Percentiles rank a stretch among this genome's conserved stretches.
Conservation (phyloP, 2,797 vertebrate genomes). For the Lithobates sylvaticus region DNA sequence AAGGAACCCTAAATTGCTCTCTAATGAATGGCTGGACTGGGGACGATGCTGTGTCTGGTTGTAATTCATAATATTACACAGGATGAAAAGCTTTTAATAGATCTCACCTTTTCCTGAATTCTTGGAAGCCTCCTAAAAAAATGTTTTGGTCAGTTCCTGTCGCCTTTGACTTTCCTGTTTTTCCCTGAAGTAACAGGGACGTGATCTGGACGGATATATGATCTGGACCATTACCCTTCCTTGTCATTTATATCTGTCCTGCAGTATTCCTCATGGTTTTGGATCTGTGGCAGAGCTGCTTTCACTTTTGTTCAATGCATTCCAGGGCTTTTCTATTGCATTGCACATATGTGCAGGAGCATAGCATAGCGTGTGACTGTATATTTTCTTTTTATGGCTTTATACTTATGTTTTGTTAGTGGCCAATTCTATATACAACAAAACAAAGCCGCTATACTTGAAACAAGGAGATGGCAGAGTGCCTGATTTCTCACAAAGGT, state of each 20-base stretch:
- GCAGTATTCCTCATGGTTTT: background rate
- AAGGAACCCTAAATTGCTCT: too few species aligned
- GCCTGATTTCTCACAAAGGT: conserved; percentile 45
- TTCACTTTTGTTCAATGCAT: background rate
- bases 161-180: conserved; percentile 48
- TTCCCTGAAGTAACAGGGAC: conserved; percentile 9
- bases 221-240: background rate
- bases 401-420: conserved; percentile 8
- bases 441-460: background rate
- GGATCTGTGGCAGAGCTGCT: too few species aligned
- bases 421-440: conserved; percentile 7
- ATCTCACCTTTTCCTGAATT: conserved; percentile 27
- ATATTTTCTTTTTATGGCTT: background rate
- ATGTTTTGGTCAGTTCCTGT: conserved; percentile 25
- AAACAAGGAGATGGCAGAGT: conserved; percentile 39
- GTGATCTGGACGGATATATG: conserved; percentile 23
- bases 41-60: background rate
- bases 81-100: background rate
- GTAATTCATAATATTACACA: background rate
- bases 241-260: background rate
- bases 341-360: background rate
- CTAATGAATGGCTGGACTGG: background rate
- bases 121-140: background rate
- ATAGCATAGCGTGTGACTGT: background rate
- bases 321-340: background rate